Evolutionary conservation across 2,888 invertebrate species (phyloP), one percentile per base, ranked within the genome.

Genomic region (Polymixis lichenea): DNA sequence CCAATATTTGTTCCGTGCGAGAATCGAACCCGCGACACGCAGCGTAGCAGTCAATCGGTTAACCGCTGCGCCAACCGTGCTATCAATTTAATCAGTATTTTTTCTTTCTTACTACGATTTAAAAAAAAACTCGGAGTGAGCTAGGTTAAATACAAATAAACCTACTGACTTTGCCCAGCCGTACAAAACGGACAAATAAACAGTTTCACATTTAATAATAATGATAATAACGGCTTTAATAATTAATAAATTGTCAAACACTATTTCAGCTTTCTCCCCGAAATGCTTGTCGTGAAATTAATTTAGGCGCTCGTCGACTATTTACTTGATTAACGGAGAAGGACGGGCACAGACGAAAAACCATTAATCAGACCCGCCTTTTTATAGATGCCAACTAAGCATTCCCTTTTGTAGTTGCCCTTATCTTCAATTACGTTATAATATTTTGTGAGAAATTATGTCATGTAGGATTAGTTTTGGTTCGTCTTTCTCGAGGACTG

Each of bases 291-390:
- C 67, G 62, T 55, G 66, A 80, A 80, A 82, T 84, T 87, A 72
- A 85, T 86, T 87, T 87, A 77, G 65, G 56, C 53, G 51, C 58
- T 60, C 65, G 65, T 65, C 72, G 71, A 62, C 68, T 83, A 83
- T 85, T 78, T 83, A 75, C 69, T 87, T 87, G 80, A 85, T 86
- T 86, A 85, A 86, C 70, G 68, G 61, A 80, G 49, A 70, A 78
- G 68, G 87, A 53, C 73, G 28, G 71, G 28, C 66, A 3, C 67
- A 79, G 82, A 79, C 83, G 80, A 85, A 78, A 81, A 84, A 64
- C 81, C 79, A 87, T 87, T 87, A 85, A 87, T 87, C 82, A 87
- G 78, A 66, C 61, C 61, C 69, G 69, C 70, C 84, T 86, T 85
- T 87, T 83, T 85, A 75, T 82, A 75, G 76, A 68, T 77, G 74